Base-by-base conservation (phyloP, 2,888 invertebrate genomes). In the Uloborus plumipes region DNA sequence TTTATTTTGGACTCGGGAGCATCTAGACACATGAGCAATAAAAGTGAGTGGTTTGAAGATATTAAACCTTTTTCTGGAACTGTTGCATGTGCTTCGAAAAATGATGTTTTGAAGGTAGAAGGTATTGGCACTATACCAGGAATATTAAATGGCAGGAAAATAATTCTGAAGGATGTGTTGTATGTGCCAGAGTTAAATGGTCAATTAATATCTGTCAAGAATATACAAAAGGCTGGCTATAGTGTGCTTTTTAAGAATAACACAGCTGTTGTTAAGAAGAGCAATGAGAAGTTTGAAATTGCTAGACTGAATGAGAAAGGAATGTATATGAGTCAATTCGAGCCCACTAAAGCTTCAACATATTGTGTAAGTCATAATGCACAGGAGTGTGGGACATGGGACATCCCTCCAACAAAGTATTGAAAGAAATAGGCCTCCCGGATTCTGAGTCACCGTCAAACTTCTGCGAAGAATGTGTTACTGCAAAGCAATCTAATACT, bases 381-480 rank as follows among this genome's bases (percentile, higher is more conserved):
- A 61, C 22, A 49, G 49, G n/a, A 59, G 50, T 15, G 3, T 72
- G 50, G 50, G 51, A 14, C 62, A 14, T 72, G 50, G 50, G 51
- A 14, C 62, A 66, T 9, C 26, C 74, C 47, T 74, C 66, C 18
- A 58, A 75, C 59, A 47, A 75, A 75, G 18, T 75, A 1, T 58
- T 75, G 20, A 66, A 58, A 58, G 22, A 75, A 66, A 75, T 58
- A 49, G 66, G 59, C 55, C 55, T 66, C n/a, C 49, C 74, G 4
- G 2, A 26, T 26, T 26, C 4, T 26, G 26, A 26, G 4, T 4
- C 26, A 2, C 26, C 2, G 26, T 26, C 26, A 26, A 62, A 59
- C 16, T 76, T 76, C 59, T 76, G 69, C 67, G 69, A 69, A 62
- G 76, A 76, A 26, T 26, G 39, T 53, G n/a, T 76, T 47, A 62